These are phyloP conservation scores for Rafetus swinhoei DNA, from an alignment of 2,113 vertebrate species.

Conservation along the genomic window DNA sequence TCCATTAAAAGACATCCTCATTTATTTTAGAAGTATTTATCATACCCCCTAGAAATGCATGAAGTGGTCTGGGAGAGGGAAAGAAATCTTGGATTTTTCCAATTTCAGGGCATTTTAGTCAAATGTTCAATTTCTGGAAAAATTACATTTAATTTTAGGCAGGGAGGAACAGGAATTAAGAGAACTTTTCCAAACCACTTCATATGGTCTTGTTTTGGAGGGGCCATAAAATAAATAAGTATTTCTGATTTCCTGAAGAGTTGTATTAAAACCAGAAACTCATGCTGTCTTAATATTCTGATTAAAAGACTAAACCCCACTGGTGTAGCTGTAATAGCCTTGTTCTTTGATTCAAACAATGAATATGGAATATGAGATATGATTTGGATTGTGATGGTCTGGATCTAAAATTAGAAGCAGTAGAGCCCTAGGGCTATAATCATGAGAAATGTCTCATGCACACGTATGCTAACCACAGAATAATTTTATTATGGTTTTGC, in stretches of 20 bases:
- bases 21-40: constrained; percentile 14
- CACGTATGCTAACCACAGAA: background rate
- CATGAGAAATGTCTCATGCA: background rate
- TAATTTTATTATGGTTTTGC: constrained; percentile 33
- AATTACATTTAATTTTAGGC: background rate
- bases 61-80: background rate
- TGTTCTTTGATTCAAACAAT: constrained; percentile 36
- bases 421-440: constrained; percentile 12
- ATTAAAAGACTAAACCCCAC: constrained; percentile 8
- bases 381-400: constrained; percentile 18
- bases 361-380: constrained; percentile 24
- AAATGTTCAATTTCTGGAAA: background rate
- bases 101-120: background rate
- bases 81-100: background rate
- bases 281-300: background rate
- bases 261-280: constrained; percentile 5
- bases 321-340: constrained; percentile 20
- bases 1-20: background rate
- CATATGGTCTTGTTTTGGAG: constrained; percentile 18
- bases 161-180: background rate
- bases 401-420: constrained; percentile 42
- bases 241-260: constrained; percentile 21
- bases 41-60: background rate
- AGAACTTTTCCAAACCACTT: constrained; percentile 4
- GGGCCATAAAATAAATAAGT: background rate